A percentile compares a stretch with the other conserved stretches of the same genome.
These are phyloP conservation scores for Octomys mimax DNA, from an alignment of 2,797 vertebrate genomes.

Conservation along the genomic window DNA sequence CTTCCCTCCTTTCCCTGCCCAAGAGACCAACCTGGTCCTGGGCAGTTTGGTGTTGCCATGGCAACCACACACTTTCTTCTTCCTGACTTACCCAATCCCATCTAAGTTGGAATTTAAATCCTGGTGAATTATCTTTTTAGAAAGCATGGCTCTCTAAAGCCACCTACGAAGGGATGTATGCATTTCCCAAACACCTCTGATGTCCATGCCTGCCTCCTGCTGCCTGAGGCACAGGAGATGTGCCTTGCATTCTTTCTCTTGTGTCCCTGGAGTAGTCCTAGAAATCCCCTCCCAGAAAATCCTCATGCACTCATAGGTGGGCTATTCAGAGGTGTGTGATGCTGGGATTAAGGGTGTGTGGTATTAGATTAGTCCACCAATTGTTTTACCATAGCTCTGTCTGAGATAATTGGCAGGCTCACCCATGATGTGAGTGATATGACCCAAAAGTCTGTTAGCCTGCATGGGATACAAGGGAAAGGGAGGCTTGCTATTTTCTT, in stretches of 20 bases:
- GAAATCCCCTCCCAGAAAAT: too few species aligned
- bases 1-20: conserved; percentile 4
- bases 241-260: neutral
- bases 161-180: neutral
- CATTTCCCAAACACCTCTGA: neutral
- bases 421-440: neutral
- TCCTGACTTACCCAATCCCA: conserved; percentile 52
- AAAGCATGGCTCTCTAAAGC: neutral
- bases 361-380: neutral
- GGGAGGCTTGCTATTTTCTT: neutral
- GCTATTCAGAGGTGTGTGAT: neutral
- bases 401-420: neutral
- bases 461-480: neutral
- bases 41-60: conserved; percentile 78
- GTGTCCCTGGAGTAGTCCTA: neutral
- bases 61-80: conserved; percentile 81
- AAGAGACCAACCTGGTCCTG: conserved; percentile 69
- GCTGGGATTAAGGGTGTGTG: neutral
- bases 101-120: conserved; percentile 63
- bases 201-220: neutral
- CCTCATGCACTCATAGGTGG: neutral
- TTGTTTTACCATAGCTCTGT: neutral
- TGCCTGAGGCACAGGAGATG: neutral
- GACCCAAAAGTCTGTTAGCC: neutral
- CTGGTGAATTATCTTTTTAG: neutral